Percentiles rank a stretch among this genome's conserved stretches.
Evolutionary conservation across 2,888 invertebrate species (phyloP).

Genomic region (Gymnoscelis rufifasciata): DNA sequence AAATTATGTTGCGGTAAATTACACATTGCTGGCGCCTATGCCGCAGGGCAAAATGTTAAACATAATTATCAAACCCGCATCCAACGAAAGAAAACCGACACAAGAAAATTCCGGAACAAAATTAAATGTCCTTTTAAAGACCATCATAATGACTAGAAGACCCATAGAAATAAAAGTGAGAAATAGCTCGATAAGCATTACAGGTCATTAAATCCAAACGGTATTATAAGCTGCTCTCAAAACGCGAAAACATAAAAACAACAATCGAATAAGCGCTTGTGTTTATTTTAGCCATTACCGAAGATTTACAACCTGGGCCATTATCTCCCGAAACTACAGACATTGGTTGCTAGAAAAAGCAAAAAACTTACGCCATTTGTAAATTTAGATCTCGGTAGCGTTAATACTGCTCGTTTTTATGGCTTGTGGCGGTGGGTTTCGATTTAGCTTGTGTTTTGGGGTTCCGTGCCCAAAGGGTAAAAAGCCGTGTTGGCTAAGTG

Average conservation of each 20-base stretch:
- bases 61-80: no score
- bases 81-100: no score
- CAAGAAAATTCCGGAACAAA: no score
- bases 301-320: conserved; percentile 55
- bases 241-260: conserved; percentile 30
- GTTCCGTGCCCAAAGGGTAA: no score
- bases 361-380: conserved; percentile 44
- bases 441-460: no score
- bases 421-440: no score
- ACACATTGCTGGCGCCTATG: no score
- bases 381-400: conserved; percentile 35
- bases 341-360: conserved; percentile 43
- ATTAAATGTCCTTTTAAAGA: no score
- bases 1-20: no score
- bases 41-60: no score
- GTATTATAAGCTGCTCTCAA: conserved; percentile 36
- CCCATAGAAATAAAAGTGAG: neutral
- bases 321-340: conserved; percentile 54
- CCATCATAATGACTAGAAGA: neutral
- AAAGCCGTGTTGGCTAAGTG: no score
- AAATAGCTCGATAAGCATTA: conserved; percentile 25
- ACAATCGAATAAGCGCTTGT: conserved; percentile 38
- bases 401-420: conserved; percentile 14
- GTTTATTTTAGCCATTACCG: conserved; percentile 58
- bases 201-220: conserved; percentile 36